Conservation (phyloP, 2,797 vertebrate genomes). For the Gouania willdenowi region DNA sequence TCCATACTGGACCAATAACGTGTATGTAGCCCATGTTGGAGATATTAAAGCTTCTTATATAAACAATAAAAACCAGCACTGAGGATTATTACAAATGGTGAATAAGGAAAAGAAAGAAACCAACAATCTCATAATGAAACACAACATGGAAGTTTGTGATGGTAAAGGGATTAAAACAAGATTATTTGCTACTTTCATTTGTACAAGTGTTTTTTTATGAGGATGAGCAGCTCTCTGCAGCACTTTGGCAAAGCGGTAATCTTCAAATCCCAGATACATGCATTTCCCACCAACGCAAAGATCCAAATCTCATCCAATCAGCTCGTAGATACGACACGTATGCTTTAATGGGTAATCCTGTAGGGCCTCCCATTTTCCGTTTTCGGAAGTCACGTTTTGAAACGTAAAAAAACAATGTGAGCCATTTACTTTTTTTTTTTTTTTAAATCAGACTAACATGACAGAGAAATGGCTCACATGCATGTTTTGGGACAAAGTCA, state of each 20-base stretch:
- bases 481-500: no score
- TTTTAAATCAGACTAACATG: no score
- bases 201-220: constrained; percentile 28
- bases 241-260: neutral
- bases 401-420: no score
- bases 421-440: no score
- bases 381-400: no score
- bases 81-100: neutral
- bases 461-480: no score
- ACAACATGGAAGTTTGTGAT: constrained; percentile 29
- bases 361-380: no score
- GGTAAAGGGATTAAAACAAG: constrained; percentile 37
- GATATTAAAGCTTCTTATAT: constrained; percentile 7
- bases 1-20: neutral
- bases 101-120: neutral
- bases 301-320: no score
- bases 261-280: no score
- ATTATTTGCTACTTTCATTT: constrained; percentile 48
- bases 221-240: neutral
- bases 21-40: neutral
- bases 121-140: constrained; percentile 34
- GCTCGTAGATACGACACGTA: no score
- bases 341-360: no score
- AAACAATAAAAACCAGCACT: neutral
- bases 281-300: no score